Conservation (phyloP, 2,888 invertebrate genomes). For the Candidula unifasciata region DNA sequence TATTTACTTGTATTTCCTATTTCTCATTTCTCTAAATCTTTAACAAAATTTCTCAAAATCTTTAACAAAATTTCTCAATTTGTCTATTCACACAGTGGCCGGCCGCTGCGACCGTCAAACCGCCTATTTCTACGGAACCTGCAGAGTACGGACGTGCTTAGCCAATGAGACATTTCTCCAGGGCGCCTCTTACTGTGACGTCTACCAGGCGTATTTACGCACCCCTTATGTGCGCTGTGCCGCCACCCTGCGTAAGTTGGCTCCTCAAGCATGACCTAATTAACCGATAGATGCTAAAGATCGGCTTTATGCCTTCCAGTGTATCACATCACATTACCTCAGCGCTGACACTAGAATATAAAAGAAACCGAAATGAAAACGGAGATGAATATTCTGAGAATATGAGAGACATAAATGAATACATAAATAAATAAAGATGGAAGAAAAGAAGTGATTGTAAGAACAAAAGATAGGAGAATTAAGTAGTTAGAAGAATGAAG, state of each 20-base stretch:
- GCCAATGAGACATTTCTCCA: constrained; percentile 7
- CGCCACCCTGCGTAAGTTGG: constrained; percentile 18
- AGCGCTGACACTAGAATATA: too few species aligned
- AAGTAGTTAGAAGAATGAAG: too few species aligned
- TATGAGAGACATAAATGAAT: too few species aligned
- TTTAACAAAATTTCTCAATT: neutral
- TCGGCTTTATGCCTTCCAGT: too few species aligned
- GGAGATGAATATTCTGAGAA: too few species aligned
- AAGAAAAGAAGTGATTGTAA: too few species aligned
- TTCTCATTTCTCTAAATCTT: neutral
- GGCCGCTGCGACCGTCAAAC: constrained; percentile 5
- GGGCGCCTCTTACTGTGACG: constrained; percentile 29
- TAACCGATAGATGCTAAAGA: too few species aligned
- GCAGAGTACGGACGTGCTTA: neutral
- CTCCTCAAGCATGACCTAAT: neutral
- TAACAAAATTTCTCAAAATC: neutral
- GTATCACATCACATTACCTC: too few species aligned
- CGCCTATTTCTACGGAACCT: constrained; percentile 39
- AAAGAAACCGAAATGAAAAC: too few species aligned
- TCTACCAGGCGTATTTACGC: constrained; percentile 7
- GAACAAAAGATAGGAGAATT: too few species aligned
- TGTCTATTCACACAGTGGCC: constrained; percentile 18
- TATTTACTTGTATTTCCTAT: too few species aligned
- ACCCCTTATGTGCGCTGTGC: constrained; percentile 26
- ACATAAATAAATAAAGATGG: too few species aligned